Conservation (phyloP, 2,113 vertebrate genomes). For the Agelaius phoeniceus region DNA sequence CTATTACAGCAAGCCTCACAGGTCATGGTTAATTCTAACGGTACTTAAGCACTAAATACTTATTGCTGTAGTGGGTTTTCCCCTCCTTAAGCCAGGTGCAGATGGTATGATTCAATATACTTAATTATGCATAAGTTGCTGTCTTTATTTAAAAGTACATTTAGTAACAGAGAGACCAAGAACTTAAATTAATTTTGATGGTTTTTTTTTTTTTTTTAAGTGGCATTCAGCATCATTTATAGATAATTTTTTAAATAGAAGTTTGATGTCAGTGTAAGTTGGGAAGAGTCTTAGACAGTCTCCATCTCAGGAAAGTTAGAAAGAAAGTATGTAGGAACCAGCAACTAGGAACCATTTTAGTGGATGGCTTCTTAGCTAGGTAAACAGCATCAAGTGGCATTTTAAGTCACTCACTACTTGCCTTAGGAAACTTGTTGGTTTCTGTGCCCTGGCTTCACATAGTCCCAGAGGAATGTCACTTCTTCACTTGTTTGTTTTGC, state of each 20-base stretch:
- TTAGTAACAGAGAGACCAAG: neutral
- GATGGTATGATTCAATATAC: neutral
- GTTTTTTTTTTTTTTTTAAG: neutral
- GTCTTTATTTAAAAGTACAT: neutral
- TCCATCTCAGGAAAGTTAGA: neutral
- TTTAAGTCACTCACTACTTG: neutral
- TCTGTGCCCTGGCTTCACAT: neutral
- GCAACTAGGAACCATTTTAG: neutral
- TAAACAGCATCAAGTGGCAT: neutral
- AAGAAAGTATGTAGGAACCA: neutral
- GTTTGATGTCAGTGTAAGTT: neutral
- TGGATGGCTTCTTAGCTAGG: neutral
- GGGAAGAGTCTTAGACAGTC: neutral
- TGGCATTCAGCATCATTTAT: neutral
- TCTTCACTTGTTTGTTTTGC: constrained; percentile 43
- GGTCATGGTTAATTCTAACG: neutral
- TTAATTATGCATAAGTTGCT: neutral
- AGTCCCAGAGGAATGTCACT: neutral
- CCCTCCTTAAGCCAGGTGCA: neutral
- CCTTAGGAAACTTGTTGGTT: neutral
- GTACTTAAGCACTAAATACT: neutral
- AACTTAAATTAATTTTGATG: neutral
- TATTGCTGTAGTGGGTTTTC: neutral
- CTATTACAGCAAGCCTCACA: neutral
- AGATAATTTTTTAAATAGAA: neutral